phyloP scores from a whole-genome alignment of 2,797 vertebrate genomes.

The Characodon lateralis region DNA sequence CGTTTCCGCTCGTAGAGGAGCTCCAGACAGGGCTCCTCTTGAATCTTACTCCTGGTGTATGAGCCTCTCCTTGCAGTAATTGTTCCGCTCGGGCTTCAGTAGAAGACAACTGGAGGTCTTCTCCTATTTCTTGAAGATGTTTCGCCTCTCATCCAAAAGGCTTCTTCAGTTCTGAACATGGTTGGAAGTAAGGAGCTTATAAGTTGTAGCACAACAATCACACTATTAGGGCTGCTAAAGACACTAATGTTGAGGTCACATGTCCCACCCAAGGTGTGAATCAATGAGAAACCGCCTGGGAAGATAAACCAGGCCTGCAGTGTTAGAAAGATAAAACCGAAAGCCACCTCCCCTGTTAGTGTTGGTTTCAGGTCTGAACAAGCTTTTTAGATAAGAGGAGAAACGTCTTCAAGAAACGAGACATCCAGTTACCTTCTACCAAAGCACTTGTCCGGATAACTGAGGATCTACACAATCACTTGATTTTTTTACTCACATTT shows the following conservation, averaged over 20 bases:
- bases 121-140: neutral
- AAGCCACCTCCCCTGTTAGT: no score
- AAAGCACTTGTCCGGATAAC: no score
- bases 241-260: neutral
- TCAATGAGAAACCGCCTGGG: no score
- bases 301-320: no score
- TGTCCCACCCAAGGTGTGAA: no score
- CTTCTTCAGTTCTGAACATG: neutral
- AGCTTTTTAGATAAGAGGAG: no score
- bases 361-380: no score
- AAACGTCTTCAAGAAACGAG: no score
- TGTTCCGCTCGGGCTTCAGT: neutral
- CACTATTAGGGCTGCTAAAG: neutral
- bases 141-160: neutral
- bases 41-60: neutral
- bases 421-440: no score
- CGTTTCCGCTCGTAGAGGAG: no score
- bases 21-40: neutral
- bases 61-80: neutral
- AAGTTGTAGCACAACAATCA: neutral
- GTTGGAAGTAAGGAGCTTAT: neutral
- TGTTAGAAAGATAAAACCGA: no score
- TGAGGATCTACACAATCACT: no score
- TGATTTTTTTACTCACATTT: neutral
- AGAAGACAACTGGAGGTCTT: neutral